These are phyloP conservation scores for Cololabis saira DNA, from an alignment of 2,113 vertebrate species.

Conservation along the genomic window DNA sequence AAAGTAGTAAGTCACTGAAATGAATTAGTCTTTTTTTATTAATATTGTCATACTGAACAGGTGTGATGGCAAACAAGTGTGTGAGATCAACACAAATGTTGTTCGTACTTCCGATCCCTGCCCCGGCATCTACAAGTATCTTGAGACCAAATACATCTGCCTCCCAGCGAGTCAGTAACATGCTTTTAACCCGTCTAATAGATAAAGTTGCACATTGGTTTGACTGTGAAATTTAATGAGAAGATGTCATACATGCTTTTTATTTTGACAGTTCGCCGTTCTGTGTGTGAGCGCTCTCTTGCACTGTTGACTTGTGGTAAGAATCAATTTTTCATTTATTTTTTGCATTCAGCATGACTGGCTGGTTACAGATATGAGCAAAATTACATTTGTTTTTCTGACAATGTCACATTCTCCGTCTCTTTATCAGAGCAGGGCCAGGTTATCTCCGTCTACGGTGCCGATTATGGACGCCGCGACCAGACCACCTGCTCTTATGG, in stretches of 20 bases:
- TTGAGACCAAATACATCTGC: no score
- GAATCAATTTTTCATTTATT: neutral
- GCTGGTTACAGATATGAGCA: no score
- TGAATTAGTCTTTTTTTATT: no score
- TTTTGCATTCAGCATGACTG: no score
- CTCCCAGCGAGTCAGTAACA: constrained; percentile 56
- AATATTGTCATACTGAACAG: constrained; percentile 3
- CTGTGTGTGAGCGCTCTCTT: neutral
- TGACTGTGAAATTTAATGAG: neutral
- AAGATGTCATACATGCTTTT: neutral
- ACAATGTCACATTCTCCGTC: no score
- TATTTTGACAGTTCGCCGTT: neutral
- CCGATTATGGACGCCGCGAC: constrained; percentile 42
- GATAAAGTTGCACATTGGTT: no score
- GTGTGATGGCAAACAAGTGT: constrained; percentile 44
- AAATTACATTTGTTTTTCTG: neutral
- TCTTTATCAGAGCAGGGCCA: neutral
- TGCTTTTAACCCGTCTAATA: neutral
- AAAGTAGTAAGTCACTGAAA: no score
- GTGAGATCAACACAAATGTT: no score
- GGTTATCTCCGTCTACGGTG: constrained; percentile 2
- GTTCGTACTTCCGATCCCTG: no score
- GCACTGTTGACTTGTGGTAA: neutral
- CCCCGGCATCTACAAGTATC: no score
- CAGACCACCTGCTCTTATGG: neutral